Evolutionary conservation across 2,113 vertebrate genomes (phyloP).

Genomic region (Dicerorhinus sumatrensis): DNA sequence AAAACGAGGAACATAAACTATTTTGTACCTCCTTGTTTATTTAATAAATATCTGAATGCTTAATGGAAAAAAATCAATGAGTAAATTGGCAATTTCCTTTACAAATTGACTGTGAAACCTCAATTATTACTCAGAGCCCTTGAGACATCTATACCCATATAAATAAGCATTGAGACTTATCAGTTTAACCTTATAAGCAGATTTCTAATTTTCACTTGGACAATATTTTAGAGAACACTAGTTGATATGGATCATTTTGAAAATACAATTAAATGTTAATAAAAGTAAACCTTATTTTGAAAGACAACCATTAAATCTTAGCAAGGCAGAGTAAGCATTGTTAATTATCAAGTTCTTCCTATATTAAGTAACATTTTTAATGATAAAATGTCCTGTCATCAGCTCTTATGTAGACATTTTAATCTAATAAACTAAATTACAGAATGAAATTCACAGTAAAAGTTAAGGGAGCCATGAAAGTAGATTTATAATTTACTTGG

Average conservation of each 20-base stretch:
- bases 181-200: slow-evolving; percentile 17
- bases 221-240: not conserved
- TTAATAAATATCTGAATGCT: no score
- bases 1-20: no score
- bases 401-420: slow-evolving; percentile 20
- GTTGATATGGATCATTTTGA: not conserved
- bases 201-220: slow-evolving; percentile 13
- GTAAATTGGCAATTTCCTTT: slow-evolving; percentile 12
- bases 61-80: not conserved
- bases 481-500: slow-evolving; percentile 24
- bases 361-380: slow-evolving; percentile 19
- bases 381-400: not conserved
- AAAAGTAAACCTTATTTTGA: slow-evolving; percentile 1
- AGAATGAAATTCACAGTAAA: not conserved
- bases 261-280: not conserved
- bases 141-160: not conserved
- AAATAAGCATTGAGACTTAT: not conserved
- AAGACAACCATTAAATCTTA: not conserved
- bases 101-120: not conserved
- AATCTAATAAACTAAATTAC: not conserved
- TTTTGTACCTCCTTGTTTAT: no score
- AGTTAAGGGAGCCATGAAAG: not conserved
- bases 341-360: not conserved
- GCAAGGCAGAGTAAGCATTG: not conserved
- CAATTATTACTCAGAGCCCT: not conserved